Percentiles rank a stretch among this genome's conserved stretches.
Conservation (phyloP, 2,888 invertebrate genomes). For the Brachycybe producta region DNA sequence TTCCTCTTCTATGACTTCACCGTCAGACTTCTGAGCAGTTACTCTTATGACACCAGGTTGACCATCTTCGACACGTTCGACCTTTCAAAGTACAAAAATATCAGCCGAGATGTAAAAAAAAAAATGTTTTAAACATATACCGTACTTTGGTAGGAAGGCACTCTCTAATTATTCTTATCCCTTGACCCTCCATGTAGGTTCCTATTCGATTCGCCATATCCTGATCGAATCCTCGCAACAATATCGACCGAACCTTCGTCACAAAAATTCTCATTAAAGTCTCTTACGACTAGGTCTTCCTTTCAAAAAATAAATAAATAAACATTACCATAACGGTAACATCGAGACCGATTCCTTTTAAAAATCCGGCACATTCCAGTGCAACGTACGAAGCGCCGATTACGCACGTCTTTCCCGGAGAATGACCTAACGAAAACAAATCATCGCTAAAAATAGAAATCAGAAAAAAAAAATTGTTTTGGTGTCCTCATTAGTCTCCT, state of each 20-base stretch:
- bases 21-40: slow-evolving; percentile 30
- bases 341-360: slow-evolving; percentile 38
- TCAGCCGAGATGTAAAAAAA: neutral
- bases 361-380: slow-evolving; percentile 45
- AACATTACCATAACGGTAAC: slow-evolving; percentile 26
- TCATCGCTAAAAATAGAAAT: slow-evolving; percentile 39
- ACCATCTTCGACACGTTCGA: slow-evolving; percentile 47
- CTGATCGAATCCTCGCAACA: slow-evolving; percentile 47
- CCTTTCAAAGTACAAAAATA: slow-evolving; percentile 25
- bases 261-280: neutral
- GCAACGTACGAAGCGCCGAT: slow-evolving; percentile 48
- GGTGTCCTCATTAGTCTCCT: neutral
- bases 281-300: neutral
- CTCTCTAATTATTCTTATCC: slow-evolving; percentile 38
- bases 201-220: slow-evolving; percentile 44
- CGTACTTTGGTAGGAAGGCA: slow-evolving; percentile 35
- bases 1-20: slow-evolving; percentile 35
- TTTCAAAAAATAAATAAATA: too few species aligned
- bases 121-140: neutral
- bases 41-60: slow-evolving; percentile 34
- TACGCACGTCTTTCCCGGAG: slow-evolving; percentile 43
- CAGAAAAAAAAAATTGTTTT: neutral
- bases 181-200: slow-evolving; percentile 38
- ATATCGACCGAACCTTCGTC: slow-evolving; percentile 39
- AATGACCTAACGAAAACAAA: slow-evolving; percentile 39